Conservation (phyloP, 2,888 invertebrate genomes). For the Ditula angustiorana region DNA sequence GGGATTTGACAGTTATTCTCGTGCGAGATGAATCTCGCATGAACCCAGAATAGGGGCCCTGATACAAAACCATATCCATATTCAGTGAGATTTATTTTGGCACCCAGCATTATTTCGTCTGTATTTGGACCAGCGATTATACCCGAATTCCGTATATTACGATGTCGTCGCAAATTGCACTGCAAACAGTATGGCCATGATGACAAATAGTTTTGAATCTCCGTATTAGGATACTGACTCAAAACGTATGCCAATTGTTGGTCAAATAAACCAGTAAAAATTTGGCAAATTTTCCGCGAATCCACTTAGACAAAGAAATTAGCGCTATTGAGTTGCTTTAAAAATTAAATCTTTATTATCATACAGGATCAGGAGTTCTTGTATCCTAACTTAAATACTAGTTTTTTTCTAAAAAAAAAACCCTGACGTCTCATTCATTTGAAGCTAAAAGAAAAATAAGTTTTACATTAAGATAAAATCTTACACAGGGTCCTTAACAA, state of each 20-base stretch:
- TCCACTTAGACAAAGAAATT: neutral
- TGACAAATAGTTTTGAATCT: slow-evolving; percentile 17
- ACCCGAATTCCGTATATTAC: slow-evolving; percentile 28
- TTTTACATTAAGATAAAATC: no score
- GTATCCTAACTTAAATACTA: no score
- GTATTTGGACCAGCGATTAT: slow-evolving; percentile 10
- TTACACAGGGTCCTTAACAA: no score
- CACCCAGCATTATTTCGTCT: neutral
- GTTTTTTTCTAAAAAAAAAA: no score
- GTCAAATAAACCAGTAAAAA: slow-evolving; percentile 21
- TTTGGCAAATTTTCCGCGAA: slow-evolving; percentile 29
- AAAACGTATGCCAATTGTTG: slow-evolving; percentile 33
- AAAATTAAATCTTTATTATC: neutral
- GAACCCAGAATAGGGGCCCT: no score
- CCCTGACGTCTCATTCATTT: no score
- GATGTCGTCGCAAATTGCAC: neutral
- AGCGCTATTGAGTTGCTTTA: neutral
- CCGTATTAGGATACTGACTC: slow-evolving; percentile 4
- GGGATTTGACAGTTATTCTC: no score
- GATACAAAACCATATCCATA: no score
- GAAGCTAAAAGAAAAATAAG: no score
- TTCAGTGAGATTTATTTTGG: no score
- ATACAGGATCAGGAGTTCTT: no score
- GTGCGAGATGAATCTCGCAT: no score
- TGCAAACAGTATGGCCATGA: slow-evolving; percentile 16